Evolutionary conservation across 2,113 vertebrate species (phyloP), one percentile per base, ranked within the genome.

Genomic region (Corythornis madagascariensis): DNA sequence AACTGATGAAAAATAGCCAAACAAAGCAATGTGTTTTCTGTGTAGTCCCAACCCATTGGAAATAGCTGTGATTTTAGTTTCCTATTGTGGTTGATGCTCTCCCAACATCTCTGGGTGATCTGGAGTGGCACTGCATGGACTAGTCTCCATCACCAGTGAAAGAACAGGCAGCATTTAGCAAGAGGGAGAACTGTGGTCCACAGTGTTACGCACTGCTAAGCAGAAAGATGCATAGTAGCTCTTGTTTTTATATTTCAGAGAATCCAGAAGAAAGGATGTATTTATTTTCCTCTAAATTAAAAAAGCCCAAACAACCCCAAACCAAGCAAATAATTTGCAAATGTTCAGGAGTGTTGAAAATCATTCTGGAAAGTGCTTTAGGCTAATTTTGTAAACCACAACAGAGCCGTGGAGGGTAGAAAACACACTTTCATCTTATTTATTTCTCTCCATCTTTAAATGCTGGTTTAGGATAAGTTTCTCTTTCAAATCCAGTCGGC

Each of bases 341-440:
- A 43, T 35, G 38, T 88, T 88, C n/a, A 38, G 56, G 53, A 94
- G 86, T 84, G 77, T 86, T 86, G 77, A 78, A 93, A 93, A 92
- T 82, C 1, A 48, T 86, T 94, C 65, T 72, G 48, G 43, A 92
- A 94, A 95, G 40, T 48, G 70, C 89, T 93, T 43, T 86, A 92
- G 70, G 91, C 48, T 92, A 60, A 90, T 94, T 82, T 84, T 52
- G 16, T 56, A 81, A 86, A 84, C 89, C 87, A 91, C 95, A 95
- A 73, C 59, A 93, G 84, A 93, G 64, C 63, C 38, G 29, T 73
- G 72, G 85, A 0, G 10, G 92, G 81, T 64, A 72, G 81, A 77
- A 93, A 92, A n/a, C 28, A 81, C 43, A 48, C 91, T 94, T 95
- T 91, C 66, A 93, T 96, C 89, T 91, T 52, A 73, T 38, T 95